A percentile compares a stretch with the other conserved stretches of the same genome.
Conservation (phyloP, 2,113 vertebrate genomes). For the Catharus minimus region DNA sequence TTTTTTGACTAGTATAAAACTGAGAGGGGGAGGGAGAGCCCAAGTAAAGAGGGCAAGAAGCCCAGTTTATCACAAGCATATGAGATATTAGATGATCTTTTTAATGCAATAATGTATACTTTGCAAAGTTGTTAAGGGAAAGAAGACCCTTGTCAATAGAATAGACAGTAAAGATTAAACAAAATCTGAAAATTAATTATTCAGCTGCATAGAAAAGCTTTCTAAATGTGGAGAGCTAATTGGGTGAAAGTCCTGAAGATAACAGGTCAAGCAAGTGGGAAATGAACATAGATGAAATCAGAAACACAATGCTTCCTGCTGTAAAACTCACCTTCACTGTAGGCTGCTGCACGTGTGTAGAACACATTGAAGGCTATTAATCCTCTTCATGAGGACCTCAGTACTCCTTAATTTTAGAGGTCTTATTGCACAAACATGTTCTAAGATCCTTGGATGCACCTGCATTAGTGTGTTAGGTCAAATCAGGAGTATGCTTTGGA, state of each 20-base stretch:
- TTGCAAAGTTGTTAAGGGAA: not conserved
- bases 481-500: not conserved
- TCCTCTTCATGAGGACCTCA: not conserved
- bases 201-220: not conserved
- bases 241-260: not conserved
- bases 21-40: not conserved
- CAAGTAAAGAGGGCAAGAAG: not conserved
- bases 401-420: conserved; percentile 7
- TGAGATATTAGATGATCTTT: not conserved
- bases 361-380: not conserved
- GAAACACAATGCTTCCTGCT: not conserved
- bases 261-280: not conserved
- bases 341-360: not conserved
- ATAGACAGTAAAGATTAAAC: not conserved
- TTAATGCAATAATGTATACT: not conserved
- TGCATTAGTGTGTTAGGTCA: not conserved
- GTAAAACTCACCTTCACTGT: not conserved
- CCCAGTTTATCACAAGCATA: not conserved
- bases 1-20: conserved; percentile 10
- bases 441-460: not conserved
- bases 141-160: not conserved
- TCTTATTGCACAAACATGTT: conserved; percentile 2
- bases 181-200: conserved; percentile 4
- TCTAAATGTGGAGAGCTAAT: not conserved
- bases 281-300: not conserved